phyloP scores from a whole-genome alignment of 1,140 invertebrate genomes.

The Bombyx mandarina region DNA sequence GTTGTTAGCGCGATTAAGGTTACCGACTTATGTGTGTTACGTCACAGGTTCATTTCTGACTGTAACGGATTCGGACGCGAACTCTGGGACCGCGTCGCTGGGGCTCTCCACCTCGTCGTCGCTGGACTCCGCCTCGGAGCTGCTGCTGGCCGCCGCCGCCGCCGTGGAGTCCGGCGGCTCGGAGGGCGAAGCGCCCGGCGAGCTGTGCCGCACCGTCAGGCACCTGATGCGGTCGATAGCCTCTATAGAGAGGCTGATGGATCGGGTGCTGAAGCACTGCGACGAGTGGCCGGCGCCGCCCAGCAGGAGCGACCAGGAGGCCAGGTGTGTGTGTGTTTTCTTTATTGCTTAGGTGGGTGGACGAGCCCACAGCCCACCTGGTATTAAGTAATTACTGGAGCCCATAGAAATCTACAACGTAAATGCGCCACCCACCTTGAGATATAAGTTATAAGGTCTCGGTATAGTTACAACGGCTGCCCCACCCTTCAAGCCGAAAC shows the following conservation, averaged over 20 bases:
- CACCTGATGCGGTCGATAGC: conserved; percentile 51
- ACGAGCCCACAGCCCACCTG: no score
- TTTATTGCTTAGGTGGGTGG: no score
- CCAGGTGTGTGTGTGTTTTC: conserved; percentile 10
- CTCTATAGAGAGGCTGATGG: conserved; percentile 49
- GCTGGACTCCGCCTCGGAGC: conserved; percentile 41
- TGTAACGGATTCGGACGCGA: conserved; percentile 33
- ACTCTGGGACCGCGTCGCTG: conserved; percentile 23
- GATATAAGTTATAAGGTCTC: no score
- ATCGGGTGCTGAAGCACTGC: conserved; percentile 42
- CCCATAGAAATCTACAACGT: no score
- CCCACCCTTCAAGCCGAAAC: no score
- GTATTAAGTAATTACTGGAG: no score
- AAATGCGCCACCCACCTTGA: no score
- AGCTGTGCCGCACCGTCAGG: conserved; percentile 40
- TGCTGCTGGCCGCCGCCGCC: conserved; percentile 36
- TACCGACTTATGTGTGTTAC: no score
- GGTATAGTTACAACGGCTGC: no score
- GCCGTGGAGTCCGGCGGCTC: conserved; percentile 30
- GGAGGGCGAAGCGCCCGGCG: conserved; percentile 24
- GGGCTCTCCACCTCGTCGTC: conserved; percentile 32
- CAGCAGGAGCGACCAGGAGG: conserved; percentile 20
- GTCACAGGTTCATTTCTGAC: conserved; percentile 10
- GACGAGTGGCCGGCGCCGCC: conserved; percentile 32
- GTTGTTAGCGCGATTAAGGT: no score